These are phyloP conservation scores for Chrysocyon brachyurus DNA, from an alignment of 2,797 vertebrate species.

Conservation along the genomic window DNA sequence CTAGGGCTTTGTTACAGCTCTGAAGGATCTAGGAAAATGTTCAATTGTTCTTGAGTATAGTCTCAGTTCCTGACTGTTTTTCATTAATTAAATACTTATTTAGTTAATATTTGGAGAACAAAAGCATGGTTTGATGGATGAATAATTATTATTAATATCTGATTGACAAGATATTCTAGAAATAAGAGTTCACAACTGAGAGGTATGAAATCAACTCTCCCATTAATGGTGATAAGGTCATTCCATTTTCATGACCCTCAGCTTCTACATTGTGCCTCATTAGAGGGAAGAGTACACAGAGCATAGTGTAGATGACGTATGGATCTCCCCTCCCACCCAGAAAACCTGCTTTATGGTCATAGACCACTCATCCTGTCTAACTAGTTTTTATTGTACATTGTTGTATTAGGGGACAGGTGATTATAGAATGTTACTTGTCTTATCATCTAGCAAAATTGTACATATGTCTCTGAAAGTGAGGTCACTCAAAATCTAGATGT, in stretches of 20 bases:
- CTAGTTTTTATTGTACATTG: background rate
- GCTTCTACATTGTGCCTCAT: background rate
- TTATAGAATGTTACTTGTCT: background rate
- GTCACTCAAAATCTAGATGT: background rate
- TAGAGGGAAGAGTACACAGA: background rate
- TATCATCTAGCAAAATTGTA: background rate
- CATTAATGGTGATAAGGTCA: background rate
- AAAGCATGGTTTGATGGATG: background rate
- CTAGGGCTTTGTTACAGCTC: background rate
- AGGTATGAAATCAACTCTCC: background rate
- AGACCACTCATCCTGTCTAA: background rate
- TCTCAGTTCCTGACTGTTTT: background rate
- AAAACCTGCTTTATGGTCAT: background rate
- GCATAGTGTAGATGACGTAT: background rate
- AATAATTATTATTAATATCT: background rate
- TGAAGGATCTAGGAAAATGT: background rate
- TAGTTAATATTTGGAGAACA: background rate
- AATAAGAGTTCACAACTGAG: background rate
- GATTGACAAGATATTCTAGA: background rate
- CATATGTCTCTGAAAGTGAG: background rate
- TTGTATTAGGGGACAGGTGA: background rate
- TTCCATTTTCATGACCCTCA: background rate
- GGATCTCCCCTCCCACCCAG: background rate
- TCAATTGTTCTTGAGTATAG: background rate
- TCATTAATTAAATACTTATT: background rate